Conservation (phyloP, 2,797 vertebrate species). For the Chiroxiphia lanceolata region DNA sequence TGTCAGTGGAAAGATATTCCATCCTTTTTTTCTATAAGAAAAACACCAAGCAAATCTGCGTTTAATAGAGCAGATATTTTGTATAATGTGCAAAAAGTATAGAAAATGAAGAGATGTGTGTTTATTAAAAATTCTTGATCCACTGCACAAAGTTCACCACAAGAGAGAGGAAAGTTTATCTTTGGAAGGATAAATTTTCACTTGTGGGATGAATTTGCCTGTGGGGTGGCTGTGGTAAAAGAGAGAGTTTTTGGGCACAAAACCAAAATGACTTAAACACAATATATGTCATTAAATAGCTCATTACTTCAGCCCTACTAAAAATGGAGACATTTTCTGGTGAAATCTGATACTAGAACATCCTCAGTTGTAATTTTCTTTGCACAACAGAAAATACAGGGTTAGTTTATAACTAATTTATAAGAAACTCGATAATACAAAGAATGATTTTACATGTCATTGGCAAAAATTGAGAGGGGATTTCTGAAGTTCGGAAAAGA, state of each 20-base stretch:
- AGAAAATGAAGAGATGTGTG: neutral
- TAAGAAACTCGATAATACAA: neutral
- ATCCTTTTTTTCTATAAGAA: neutral
- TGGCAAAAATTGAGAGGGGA: neutral
- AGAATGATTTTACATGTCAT: neutral
- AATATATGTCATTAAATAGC: slow-evolving; percentile 21
- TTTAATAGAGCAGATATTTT: slow-evolving; percentile 58
- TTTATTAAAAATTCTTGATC: slow-evolving; percentile 48
- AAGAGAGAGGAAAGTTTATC: slow-evolving; percentile 43
- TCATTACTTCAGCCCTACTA: slow-evolving; percentile 28
- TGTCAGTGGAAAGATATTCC: slow-evolving; percentile 26
- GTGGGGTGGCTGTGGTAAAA: neutral
- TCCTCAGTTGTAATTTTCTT: neutral
- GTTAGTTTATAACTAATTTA: neutral
- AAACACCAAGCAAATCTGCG: slow-evolving; percentile 30
- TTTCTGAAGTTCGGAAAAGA: neutral
- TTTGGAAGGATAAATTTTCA: slow-evolving; percentile 35
- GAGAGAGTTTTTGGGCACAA: neutral
- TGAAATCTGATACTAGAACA: neutral
- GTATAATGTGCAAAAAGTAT: slow-evolving; percentile 17
- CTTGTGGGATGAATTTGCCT: slow-evolving; percentile 16
- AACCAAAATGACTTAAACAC: slow-evolving; percentile 26
- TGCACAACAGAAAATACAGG: neutral
- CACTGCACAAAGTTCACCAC: neutral
- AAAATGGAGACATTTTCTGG: neutral